Evolutionary conservation across 2,113 vertebrate species (phyloP), one percentile per base, ranked within the genome.

Genomic region (Centropristis striata): DNA sequence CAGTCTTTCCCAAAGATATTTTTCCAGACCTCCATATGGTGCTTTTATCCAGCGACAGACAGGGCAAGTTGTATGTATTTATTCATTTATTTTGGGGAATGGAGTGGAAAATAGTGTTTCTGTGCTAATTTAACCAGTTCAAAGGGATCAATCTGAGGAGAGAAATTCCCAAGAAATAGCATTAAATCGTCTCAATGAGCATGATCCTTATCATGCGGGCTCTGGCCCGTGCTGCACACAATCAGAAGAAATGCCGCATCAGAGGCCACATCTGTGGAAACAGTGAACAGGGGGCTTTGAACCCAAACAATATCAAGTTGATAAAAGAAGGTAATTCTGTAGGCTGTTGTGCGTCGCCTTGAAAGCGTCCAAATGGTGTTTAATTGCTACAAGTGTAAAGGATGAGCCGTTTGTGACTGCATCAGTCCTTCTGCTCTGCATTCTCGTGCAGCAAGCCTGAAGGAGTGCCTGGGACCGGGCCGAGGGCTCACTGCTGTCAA

Each of bases 101-200:
- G 81, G 66, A 72, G 78, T 91, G 83, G 87, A 91, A 93, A 92
- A 90, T 84, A 67, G 51, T 67, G 65, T 82, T 91, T 87, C 73
- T 49, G 54, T 90, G 85, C 86, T 88, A 89, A 91, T 91, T 91
- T 89, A 86, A 80, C 80, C 66, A 76, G 85, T 87, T 94, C 88
- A 92, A 92, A 93, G 76, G 61, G 84, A 90, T 85, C 83, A 80
- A 86, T 88, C 78, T 60, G 27, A 67, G 51, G 58, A 71, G 83
- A 85, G 85, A 88, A 86, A 87, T 89, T 92, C 80, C 86, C 64
- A 25, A 81, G 81, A 86, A 93, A 90, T 76, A 73, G 83, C 83
- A 87, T 89, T 74, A 85, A 90, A 93, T 92, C 87, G 83, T 91
- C 73, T 85, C 80, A 87, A 59, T 78, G 73, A 86, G 71, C 67